Percentiles rank a stretch among this genome's conserved stretches.
Conservation (phyloP, 2,113 vertebrate genomes). For the Columba janthina region DNA sequence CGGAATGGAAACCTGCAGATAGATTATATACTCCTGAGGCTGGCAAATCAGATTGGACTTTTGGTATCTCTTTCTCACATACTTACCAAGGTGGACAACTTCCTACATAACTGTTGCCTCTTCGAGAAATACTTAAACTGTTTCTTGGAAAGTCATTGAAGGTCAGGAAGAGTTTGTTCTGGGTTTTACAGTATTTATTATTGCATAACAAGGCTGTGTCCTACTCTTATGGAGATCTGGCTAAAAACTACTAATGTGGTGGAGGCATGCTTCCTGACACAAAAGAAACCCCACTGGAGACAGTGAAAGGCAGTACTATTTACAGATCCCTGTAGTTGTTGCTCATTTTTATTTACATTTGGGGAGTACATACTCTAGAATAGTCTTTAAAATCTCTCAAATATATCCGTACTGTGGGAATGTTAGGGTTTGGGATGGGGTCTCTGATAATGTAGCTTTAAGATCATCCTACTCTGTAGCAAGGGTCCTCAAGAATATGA, state of each 20-base stretch:
- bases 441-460: neutral
- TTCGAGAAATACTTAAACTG: conserved; percentile 37
- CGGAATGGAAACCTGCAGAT: neutral
- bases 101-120: neutral
- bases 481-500: neutral
- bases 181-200: conserved; percentile 13
- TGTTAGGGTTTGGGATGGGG: fast-evolving
- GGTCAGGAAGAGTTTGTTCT: conserved; percentile 8
- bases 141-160: conserved; percentile 34
- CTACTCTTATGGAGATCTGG: neutral
- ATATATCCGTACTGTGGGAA: neutral
- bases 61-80: neutral
- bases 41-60: neutral
- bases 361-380: neutral
- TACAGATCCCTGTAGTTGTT: neutral
- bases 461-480: neutral
- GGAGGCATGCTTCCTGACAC: neutral
- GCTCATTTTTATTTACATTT: neutral
- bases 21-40: neutral
- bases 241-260: neutral
- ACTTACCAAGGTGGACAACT: neutral
- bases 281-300: neutral
- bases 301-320: neutral
- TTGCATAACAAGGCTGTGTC: neutral
- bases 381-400: neutral